A percentile compares a stretch with the other conserved stretches of the same genome.
Evolutionary conservation across 2,113 vertebrate genomes (phyloP).

Genomic region (Ptyas mucosa): DNA sequence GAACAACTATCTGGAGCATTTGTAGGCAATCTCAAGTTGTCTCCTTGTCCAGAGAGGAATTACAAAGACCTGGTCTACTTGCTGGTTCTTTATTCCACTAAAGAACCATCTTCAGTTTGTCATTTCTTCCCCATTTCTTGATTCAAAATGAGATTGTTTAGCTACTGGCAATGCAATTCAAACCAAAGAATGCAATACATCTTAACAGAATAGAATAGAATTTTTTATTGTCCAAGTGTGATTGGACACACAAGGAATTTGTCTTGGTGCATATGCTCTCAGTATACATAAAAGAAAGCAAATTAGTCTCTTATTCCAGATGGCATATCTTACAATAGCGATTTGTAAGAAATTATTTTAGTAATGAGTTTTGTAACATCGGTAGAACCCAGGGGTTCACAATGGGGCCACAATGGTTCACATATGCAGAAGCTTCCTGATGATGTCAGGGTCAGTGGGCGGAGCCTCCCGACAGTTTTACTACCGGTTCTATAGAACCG

Average conservation of each 20-base stretch:
- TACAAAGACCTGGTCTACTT: neutral
- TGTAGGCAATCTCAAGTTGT: neutral
- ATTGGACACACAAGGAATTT: no score
- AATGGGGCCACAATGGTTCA: no score
- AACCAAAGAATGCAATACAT: neutral
- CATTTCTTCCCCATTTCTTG: neutral
- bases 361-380: neutral
- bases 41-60: neutral
- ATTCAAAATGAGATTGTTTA: neutral
- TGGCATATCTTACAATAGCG: neutral
- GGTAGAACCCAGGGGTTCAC: neutral
- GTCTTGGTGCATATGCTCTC: no score
- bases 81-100: neutral
- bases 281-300: neutral
- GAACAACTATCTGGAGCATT: neutral
- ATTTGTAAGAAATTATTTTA: neutral
- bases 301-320: neutral
- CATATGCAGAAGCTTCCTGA: no score
- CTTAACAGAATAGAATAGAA: neutral
- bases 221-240: no score
- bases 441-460: no score
- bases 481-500: no score
- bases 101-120: neutral
- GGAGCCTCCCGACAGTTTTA: no score
- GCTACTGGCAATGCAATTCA: neutral